Base-by-base conservation (phyloP, 2,113 vertebrate genomes). In the Sminthopsis crassicaudata region DNA sequence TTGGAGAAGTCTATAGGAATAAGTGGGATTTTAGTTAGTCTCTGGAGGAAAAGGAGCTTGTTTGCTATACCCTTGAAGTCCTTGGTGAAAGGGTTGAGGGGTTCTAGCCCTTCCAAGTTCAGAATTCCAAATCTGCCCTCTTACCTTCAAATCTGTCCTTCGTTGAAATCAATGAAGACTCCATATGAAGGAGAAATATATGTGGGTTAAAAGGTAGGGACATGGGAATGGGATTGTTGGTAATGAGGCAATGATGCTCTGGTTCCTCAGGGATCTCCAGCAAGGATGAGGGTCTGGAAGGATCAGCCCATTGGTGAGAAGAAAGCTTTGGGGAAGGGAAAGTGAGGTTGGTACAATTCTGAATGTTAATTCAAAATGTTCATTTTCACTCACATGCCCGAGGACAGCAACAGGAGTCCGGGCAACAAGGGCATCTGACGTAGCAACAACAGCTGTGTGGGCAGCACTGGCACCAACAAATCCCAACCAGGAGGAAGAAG, bases 381-480 rank as follows among this genome's bases (percentile, higher is more conserved):
- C 6, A 36, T 90, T 89, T 22, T 98, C 95, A 99, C 99, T 99
- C 98, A 99, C 99, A 2, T 16, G 99, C 99, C 96, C 99, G 99
- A 0, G 99, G 99, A 97, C 99, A 99, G 98, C 99, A 99, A 98
- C 99, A 99, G 92, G 99, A 99, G 67, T 99, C 99, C 0, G 99
- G 99, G 95, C 99, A 99, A 98, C 99, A 99, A n/a, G 99, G 99
- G 96, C 99, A 99, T 97, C 99, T 98, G 92, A 99, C 93, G 10
- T 99, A 99, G 98, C 99, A 99, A 97, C 99, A 99, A 98, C 99
- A 99, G 97, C 99, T 99, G 96, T 99, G 99, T 0, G 99, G 99
- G 94, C 99, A 99, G 97, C 99, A 99, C 98, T 99, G 99, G 97
- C 99, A 99, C 99, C 99, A 99, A 98, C 99, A 99, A 98, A 99